These are phyloP conservation scores for Tribolium madens DNA, from an alignment of 1,140 invertebrate species.

Conservation along the genomic window DNA sequence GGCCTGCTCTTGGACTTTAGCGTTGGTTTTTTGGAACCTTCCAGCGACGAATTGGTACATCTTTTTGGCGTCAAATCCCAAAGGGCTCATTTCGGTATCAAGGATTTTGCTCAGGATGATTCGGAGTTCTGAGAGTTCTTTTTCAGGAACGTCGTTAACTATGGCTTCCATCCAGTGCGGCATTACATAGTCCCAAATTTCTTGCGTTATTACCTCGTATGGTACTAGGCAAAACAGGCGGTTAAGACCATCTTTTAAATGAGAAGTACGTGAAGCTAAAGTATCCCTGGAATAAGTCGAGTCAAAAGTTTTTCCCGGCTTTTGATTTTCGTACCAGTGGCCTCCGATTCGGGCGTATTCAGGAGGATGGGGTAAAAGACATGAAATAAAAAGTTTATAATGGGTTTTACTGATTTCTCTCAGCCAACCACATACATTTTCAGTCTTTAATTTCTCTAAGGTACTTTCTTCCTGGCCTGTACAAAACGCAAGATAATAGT, in stretches of 20 bases:
- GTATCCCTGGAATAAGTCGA: constrained; percentile 76
- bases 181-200: constrained; percentile 98
- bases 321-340: constrained; percentile 79
- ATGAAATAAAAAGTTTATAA: constrained; percentile 89
- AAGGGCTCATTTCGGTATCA: constrained; percentile 94
- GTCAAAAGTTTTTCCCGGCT: not conserved
- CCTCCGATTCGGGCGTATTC: constrained; percentile 94
- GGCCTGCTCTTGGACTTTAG: constrained; percentile 93
- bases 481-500: constrained; percentile 64
- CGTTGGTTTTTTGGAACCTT: constrained; percentile 85
- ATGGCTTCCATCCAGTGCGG: constrained; percentile 99
- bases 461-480: constrained; percentile 85
- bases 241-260: constrained; percentile 94
- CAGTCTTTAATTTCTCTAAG: constrained; percentile 91
- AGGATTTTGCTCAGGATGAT: constrained; percentile 95
- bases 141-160: constrained; percentile 92
- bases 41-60: constrained; percentile 95
- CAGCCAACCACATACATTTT: constrained; percentile 94
- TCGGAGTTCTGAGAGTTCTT: constrained; percentile 92
- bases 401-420: constrained; percentile 86
- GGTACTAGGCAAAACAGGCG: constrained; percentile 95
- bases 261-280: constrained; percentile 88
- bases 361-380: constrained; percentile 86
- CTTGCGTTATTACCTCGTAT: constrained; percentile 95
- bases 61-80: constrained; percentile 92